Base-by-base conservation (phyloP, 2,888 invertebrate genomes). In the Rotaria sp. region DNA sequence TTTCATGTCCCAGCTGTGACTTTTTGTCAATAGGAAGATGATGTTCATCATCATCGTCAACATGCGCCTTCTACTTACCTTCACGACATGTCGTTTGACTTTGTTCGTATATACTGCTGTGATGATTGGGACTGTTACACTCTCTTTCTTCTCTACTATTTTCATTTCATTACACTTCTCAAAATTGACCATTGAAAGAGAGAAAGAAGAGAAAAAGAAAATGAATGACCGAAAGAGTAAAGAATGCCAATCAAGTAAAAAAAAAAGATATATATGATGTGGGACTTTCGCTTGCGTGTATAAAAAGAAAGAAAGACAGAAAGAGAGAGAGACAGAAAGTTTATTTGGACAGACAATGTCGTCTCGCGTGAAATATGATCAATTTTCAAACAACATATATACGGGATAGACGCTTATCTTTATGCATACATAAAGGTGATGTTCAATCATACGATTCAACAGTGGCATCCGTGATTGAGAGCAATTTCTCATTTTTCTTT, bases 101-200 rank as follows among this genome's bases (percentile, higher is more conserved):
- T 30, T 26, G 10, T n/a, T 30, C 57, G 10, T 55, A 55, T 55
- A 26, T 55, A 55, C 55, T 55, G 55, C 30, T 59, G 57, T 59
- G 15, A 55, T 55, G 55, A 55, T 55, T 55, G 26, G 55, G 55
- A 26, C 55, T 55, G 55, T 55, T 55, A 55, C 26, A 55, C 26
- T 55, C 55, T 8, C 26, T 55, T 55, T 55, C 24, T 55, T 55
- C 11, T 55, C 57, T 59, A 59, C 57, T 59, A 59, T 59, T 59
- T 59, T 59, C 30, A 59, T 59, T 59, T 59, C 57, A 59, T 59
- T 59, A 59, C 57, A 59, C 57, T 59, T 59, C 57, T 59, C 57
- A 59, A 59, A 59, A n/a, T 30, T 59, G 57, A 59, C 57, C 57
- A 59, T 59, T 30, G 57, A n/a, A 13, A 8, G 10, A 59, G 57